Base-by-base conservation (phyloP, 2,113 vertebrate species). In the Macaca mulatta region DNA sequence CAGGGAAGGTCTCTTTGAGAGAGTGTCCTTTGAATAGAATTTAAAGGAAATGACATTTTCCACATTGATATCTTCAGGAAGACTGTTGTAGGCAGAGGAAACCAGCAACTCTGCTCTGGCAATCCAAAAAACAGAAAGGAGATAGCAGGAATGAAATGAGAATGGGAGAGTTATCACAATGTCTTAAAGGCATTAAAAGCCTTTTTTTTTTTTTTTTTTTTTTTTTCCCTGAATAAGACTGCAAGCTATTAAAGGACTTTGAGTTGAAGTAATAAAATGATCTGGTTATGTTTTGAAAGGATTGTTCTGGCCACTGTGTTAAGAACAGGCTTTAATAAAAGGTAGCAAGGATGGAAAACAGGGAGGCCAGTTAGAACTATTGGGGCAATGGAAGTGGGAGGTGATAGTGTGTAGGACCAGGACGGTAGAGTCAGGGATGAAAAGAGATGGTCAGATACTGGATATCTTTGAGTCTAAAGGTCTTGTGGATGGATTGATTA, bases 401-500 rank as follows among this genome's bases (percentile, higher is more conserved):
- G 35, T 79, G 32, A 18, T 0, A 2, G 40, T 77, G 10, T 61
- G 3, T 4, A 1, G 2, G 6, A 32, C 4, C 3, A 23, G 25
- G n/a, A 38, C 0, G 2, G 67, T 13, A 2, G 52, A 30, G 38
- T 27, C 23, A 45, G 3, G 18, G 23, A 83, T 6, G 12, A 18
- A 18, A 20, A 82, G 11, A 82, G 87, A 50, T 38, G 30, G 48
- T 48, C 11, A 72, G 18, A 67, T 11, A 18, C 2, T 23, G 23
- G 52, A 4, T 72, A 59, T 18, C 14, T 61, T 25, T 22, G 50
- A 89, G 38, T 13, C 57, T 6, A 35, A 84, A 83, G 6, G 4
- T 64, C 40, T 48, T 77, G 69, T n/a, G 35, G n/a, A 67, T 38
- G 40, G 22, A 48, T 0, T 14, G 25, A 74, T 45, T 20, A 2